phyloP scores from a whole-genome alignment of 64 coral and sea anemone species.

The Montipora efflorescens region DNA sequence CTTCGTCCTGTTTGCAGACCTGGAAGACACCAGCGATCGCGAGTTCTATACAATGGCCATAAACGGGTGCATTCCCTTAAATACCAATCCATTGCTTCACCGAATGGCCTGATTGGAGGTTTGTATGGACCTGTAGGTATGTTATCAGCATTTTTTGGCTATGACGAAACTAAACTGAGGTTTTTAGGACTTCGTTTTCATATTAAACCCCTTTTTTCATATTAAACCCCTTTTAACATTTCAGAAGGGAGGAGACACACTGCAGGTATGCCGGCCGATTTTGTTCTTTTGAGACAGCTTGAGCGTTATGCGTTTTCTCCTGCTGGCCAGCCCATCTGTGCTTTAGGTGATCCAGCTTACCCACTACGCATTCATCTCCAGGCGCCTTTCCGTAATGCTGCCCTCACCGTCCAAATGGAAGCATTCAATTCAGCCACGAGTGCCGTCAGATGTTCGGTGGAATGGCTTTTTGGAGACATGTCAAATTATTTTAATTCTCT shows the following conservation, averaged over 20 bases:
- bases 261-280: not conserved
- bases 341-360: not conserved
- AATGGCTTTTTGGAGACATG: not conserved
- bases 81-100: not conserved
- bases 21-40: slow-evolving; percentile 41
- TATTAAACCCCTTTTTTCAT: not conserved
- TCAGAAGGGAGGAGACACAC: not conserved
- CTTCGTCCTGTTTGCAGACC: slow-evolving; percentile 9
- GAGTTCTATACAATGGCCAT: too few relatives aligned
- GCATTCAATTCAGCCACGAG: slow-evolving; percentile 2
- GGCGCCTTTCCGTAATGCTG: not conserved
- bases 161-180: not conserved
- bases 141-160: not conserved
- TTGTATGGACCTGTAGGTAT: not conserved
- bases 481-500: too few relatives aligned
- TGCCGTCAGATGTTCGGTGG: not conserved
- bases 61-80: not conserved
- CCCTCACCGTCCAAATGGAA: slow-evolving; percentile 1
- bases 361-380: not conserved
- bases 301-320: not conserved
- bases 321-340: not conserved
- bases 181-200: not conserved
- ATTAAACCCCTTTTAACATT: not conserved
- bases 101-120: not conserved
- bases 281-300: not conserved